These are phyloP conservation scores for Fragum whitleyi DNA, from an alignment of 2,888 invertebrate genomes.

Conservation along the genomic window DNA sequence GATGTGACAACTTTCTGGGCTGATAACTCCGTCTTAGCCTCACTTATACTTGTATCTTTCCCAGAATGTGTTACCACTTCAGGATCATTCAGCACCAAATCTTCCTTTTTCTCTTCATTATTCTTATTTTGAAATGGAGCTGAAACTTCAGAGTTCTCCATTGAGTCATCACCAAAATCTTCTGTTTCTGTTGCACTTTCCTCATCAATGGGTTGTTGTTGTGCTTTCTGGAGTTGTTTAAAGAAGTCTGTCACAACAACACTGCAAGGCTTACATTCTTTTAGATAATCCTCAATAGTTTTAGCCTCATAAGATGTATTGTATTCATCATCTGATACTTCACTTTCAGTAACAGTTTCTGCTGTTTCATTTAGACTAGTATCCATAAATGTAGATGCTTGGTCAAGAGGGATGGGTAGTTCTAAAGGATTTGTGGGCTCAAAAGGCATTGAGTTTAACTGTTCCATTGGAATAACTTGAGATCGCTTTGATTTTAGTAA, in stretches of 20 bases:
- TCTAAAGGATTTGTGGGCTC: neutral
- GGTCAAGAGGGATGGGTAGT: too few relatives aligned
- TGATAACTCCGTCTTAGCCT: neutral
- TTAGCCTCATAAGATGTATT: slow-evolving; percentile 8
- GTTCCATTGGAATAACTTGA: neutral
- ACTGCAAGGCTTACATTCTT: slow-evolving; percentile 68
- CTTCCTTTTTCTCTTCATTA: slow-evolving; percentile 12
- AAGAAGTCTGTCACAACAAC: slow-evolving; percentile 77
- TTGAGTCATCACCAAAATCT: slow-evolving; percentile 9
- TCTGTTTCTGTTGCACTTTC: slow-evolving; percentile 34
- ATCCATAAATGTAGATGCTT: neutral
- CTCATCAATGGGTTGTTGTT: neutral
- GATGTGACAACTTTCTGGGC: neutral
- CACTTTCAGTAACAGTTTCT: slow-evolving; percentile 12
- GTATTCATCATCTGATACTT: slow-evolving; percentile 8
- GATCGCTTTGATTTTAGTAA: slow-evolving; percentile 29
- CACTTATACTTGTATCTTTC: neutral
- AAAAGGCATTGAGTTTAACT: neutral
- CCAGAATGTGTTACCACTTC: neutral
- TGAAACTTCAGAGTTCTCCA: slow-evolving; percentile 22
- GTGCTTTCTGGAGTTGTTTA: slow-evolving; percentile 66
- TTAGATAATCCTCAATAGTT: slow-evolving; percentile 36
- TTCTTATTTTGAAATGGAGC: neutral
- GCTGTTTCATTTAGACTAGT: neutral
- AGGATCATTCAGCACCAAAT: neutral